Evolutionary conservation across 37 sponge, comb jelly and placozoan genomes (phyloP).

Genomic region (Chondrilla cf. caribensis): DNA sequence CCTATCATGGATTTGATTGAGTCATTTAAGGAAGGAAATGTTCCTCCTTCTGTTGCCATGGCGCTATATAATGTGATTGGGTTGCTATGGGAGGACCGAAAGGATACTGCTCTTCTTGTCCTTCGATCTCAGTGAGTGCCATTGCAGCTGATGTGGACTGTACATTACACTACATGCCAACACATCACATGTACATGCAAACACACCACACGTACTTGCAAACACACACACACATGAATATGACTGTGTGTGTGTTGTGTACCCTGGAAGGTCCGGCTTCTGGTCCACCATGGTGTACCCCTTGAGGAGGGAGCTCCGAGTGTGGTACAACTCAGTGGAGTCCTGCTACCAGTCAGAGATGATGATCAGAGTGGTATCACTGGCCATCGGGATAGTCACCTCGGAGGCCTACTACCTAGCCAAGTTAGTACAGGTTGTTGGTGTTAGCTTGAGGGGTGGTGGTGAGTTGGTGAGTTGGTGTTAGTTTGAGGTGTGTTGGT

Average conservation of each 20-base stretch:
- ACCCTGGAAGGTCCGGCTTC: neutral
- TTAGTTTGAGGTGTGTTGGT: too few relatives aligned
- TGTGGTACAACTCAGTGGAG: constrained; percentile 28
- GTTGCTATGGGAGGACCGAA: constrained; percentile 52
- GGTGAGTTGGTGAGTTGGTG: neutral
- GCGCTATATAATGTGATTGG: constrained; percentile 23
- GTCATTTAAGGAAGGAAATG: constrained; percentile 23
- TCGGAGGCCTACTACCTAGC: constrained; percentile 10
- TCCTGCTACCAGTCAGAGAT: neutral
- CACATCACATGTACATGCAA: too few relatives aligned
- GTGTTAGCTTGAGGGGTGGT: neutral
- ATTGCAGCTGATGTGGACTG: too few relatives aligned
- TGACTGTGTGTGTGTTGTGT: too few relatives aligned
- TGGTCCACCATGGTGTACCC: constrained; percentile 2
- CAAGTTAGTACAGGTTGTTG: neutral
- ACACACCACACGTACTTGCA: neutral
- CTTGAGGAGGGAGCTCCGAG: neutral
- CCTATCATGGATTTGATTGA: constrained; percentile 46
- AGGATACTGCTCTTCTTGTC: constrained; percentile 55
- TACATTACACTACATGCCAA: neutral
- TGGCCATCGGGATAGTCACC: neutral
- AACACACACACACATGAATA: too few relatives aligned
- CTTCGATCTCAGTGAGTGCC: constrained; percentile 19
- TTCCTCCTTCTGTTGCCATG: neutral
- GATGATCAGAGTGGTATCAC: neutral